Conservation (phyloP, 2,113 vertebrate genomes). For the Passer montanus region DNA sequence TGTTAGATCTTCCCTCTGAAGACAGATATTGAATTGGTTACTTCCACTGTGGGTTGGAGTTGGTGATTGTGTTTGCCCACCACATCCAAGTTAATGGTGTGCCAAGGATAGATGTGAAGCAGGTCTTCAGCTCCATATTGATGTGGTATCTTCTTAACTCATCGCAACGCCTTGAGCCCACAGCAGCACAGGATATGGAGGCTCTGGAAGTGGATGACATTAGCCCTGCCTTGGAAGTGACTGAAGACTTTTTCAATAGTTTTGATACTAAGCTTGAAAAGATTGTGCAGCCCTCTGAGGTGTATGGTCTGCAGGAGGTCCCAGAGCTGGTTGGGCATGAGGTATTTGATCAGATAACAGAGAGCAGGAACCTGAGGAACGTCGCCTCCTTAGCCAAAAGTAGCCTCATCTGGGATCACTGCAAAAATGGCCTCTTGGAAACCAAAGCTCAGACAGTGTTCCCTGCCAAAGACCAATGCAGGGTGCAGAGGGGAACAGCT, state of each 20-base stretch:
- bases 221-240: slow-evolving; percentile 95
- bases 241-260: slow-evolving; percentile 92
- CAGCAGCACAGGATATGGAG: slow-evolving; percentile 77
- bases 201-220: slow-evolving; percentile 93
- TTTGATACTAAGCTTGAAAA: slow-evolving; percentile 83
- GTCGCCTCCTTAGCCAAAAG: slow-evolving; percentile 64
- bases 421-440: slow-evolving; percentile 77
- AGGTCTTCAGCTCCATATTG: background rate
- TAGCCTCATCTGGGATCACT: slow-evolving; percentile 83
- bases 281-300: slow-evolving; percentile 74
- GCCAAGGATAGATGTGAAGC: background rate
- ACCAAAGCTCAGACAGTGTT: slow-evolving; percentile 77
- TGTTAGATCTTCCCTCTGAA: background rate
- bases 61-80: background rate
- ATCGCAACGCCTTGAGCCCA: background rate
- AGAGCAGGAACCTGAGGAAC: slow-evolving; percentile 70
- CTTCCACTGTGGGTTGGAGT: background rate
- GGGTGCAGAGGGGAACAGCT: slow-evolving; percentile 75
- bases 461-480: slow-evolving; percentile 79
- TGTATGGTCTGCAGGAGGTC: slow-evolving; percentile 81
- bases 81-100: background rate
- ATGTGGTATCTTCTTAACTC: background rate
- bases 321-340: slow-evolving; percentile 79
- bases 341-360: slow-evolving; percentile 64
- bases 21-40: background rate